Base-by-base conservation (phyloP, 2,797 vertebrate genomes). In the Malacoraja senta region DNA sequence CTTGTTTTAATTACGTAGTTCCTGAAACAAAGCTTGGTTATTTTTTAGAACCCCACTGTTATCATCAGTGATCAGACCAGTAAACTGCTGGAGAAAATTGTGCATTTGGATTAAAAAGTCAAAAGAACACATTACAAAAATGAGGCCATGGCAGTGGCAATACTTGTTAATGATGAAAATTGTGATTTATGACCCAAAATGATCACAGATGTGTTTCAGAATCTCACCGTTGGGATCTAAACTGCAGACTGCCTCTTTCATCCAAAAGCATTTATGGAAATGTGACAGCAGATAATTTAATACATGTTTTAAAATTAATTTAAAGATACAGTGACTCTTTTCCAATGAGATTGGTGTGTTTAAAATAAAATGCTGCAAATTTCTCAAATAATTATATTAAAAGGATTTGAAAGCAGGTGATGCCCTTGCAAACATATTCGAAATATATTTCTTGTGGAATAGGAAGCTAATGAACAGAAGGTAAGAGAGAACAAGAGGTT, bases 381-480 rank as follows among this genome's bases (percentile, higher is more conserved):
- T 74, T 44, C 21, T 26, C n/a, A 91, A 91, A 76, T n/a, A 92
- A 76, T 92, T 92, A 53, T 71, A 76, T 44, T 53, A 29, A 92
- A 91, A 29, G 29, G n/a, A 65, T 65, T 65, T 8, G 29, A 86
- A 86, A 86, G 58, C 83, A 26, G 24, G 24, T 92, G 38, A 76
- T 96, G 95, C 96, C 95, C 95, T 96, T 97, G 96, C 95, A 95
- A 95, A 95, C 95, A 96, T 94, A 53, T 94, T 94, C 94, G 95
- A 95, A 96, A 97, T 97, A 96, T 97, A 97, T 97, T 95, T 96
- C 95, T 96, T 95, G 94, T 95, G 96, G 95, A 97, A 97, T 97
- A 97, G 96, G 96, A 97, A 96, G 96, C 96, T 96, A 97, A 97
- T 97, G 97, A 97, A 97, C 97, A 97, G 97, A 97, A 96, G 96